Conservation (phyloP, 2,888 invertebrate genomes). For the Furcula furcula region DNA sequence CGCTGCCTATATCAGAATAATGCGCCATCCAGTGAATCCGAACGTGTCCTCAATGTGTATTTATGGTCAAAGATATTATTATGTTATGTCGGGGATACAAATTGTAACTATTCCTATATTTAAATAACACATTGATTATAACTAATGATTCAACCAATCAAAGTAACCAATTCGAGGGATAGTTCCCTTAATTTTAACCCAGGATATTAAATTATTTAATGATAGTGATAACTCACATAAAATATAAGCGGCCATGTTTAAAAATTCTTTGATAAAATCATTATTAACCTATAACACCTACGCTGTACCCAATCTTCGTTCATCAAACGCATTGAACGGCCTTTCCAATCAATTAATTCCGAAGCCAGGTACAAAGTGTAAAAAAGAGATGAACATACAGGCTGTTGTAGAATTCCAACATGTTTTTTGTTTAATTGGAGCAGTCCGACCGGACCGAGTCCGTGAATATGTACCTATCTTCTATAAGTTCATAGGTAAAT, state of each 20-base stretch:
- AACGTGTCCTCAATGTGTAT: too few species aligned
- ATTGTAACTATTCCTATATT: too few species aligned
- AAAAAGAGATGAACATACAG: slow-evolving; percentile 43
- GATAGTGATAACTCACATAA: slow-evolving; percentile 17
- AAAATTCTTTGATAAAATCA: slow-evolving; percentile 26
- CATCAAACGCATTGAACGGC: slow-evolving; percentile 50
- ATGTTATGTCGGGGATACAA: too few species aligned
- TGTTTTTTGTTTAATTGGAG: too few species aligned
- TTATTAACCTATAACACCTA: slow-evolving; percentile 35
- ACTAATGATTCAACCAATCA: neutral
- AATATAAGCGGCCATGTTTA: slow-evolving; percentile 11
- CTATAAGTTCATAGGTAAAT: too few species aligned
- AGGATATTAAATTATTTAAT: slow-evolving; percentile 13
- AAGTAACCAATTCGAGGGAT: neutral
- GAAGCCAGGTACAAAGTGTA: slow-evolving; percentile 46
- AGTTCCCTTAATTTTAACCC: neutral
- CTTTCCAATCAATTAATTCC: slow-evolving; percentile 67
- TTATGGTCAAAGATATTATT: too few species aligned
- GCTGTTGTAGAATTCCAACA: slow-evolving; percentile 22
- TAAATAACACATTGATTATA: too few species aligned
- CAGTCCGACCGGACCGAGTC: too few species aligned
- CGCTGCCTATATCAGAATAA: too few species aligned
- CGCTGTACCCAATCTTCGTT: slow-evolving; percentile 39
- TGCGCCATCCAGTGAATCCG: too few species aligned
- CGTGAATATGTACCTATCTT: too few species aligned